phyloP scores from a whole-genome alignment of 2,888 invertebrate species.

The Lycaena phlaeas region DNA sequence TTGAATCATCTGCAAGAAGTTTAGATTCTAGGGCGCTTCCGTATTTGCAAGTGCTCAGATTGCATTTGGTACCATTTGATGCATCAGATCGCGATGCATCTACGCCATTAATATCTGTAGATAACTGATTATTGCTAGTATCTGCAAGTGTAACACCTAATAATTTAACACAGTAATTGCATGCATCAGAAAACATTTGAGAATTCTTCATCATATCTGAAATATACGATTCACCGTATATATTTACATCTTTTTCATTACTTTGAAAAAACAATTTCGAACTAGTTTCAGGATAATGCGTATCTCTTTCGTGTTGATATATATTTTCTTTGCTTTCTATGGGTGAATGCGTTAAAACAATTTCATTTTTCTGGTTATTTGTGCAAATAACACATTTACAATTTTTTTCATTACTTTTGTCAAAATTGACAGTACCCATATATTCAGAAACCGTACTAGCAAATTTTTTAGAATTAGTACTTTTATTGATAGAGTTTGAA shows the following conservation, averaged over 20 bases:
- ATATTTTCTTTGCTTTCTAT: conserved; percentile 8
- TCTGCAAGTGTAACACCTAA: conserved; percentile 52
- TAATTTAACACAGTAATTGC: conserved; percentile 44
- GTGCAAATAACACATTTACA: conserved; percentile 26
- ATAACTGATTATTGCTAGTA: conserved; percentile 12
- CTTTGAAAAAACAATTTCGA: conserved; percentile 6
- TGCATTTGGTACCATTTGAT: too few relatives aligned
- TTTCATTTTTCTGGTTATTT: conserved; percentile 11
- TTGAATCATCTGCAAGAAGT: too few relatives aligned
- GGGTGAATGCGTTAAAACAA: too few relatives aligned
- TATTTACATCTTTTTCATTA: conserved; percentile 13
- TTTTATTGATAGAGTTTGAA: too few relatives aligned
- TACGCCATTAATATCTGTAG: too few relatives aligned
- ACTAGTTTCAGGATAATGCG: too few relatives aligned
- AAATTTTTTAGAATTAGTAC: too few relatives aligned
- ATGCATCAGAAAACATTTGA: conserved; percentile 21
- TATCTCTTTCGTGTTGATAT: too few relatives aligned
- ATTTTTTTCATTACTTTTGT: conserved; percentile 39
- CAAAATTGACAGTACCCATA: conserved; percentile 44
- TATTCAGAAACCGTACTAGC: conserved; percentile 47
- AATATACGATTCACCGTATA: conserved; percentile 15
- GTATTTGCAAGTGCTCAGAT: too few relatives aligned
- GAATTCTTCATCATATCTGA: conserved; percentile 21
- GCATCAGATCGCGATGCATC: too few relatives aligned
- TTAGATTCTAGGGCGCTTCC: too few relatives aligned